Evolutionary conservation across 2,888 invertebrate genomes (phyloP).

Genomic region (Cacoxenus indagator): DNA sequence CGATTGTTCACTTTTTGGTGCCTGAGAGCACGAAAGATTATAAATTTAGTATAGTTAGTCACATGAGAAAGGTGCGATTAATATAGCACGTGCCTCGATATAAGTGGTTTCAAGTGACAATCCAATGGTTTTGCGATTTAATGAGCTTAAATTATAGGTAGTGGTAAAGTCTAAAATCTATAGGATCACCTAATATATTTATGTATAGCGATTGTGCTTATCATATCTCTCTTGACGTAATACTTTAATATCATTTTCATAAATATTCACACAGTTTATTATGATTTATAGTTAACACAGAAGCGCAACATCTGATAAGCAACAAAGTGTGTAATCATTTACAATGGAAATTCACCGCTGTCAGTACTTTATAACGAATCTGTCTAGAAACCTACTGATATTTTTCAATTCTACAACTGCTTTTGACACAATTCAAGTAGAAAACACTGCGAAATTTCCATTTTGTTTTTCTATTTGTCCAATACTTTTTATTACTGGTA

Average conservation of each 20-base stretch:
- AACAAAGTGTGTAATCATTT: constrained; percentile 5
- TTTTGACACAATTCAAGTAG: not conserved
- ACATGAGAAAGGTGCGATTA: not conserved
- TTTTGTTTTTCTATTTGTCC: not conserved
- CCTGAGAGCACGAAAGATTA: not conserved
- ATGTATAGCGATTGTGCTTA: too few relatives aligned
- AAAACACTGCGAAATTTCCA: not conserved
- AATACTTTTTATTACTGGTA: not conserved
- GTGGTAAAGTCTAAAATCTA: too few relatives aligned
- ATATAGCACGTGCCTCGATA: not conserved
- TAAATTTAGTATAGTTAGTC: not conserved
- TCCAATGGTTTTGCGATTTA: too few relatives aligned
- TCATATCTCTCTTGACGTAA: not conserved
- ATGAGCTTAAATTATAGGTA: too few relatives aligned
- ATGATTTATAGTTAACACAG: not conserved
- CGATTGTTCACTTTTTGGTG: not conserved
- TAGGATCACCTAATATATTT: too few relatives aligned
- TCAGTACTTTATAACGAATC: not conserved
- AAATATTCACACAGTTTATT: not conserved
- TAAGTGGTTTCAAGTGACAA: too few relatives aligned
- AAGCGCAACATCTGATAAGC: not conserved
- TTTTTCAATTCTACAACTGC: not conserved
- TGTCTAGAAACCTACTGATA: not conserved
- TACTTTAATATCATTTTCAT: not conserved
- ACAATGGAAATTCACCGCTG: not conserved